These are phyloP conservation scores for Aphidius ervi DNA, from an alignment of 1,140 invertebrate genomes.

Conservation along the genomic window DNA sequence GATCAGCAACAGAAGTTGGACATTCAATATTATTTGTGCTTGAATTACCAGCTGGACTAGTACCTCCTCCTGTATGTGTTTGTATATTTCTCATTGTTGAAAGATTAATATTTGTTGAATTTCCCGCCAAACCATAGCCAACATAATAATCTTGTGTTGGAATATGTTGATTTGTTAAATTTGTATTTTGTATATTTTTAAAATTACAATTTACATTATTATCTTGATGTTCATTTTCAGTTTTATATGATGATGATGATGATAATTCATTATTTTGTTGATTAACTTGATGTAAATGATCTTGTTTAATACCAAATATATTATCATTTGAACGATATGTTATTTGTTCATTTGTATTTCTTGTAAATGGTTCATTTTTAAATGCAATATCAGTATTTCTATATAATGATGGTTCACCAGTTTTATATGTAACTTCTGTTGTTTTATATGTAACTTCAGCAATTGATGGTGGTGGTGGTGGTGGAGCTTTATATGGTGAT, in stretches of 20 bases:
- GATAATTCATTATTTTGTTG: conserved; percentile 32
- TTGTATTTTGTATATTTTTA: conserved; percentile 29
- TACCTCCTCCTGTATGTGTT: conserved; percentile 31
- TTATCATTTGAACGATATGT: conserved; percentile 32
- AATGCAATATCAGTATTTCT: conserved; percentile 44
- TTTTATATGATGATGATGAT: conserved; percentile 36
- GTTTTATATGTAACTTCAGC: conserved; percentile 52
- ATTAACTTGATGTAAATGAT: conserved; percentile 27
- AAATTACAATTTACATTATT: conserved; percentile 32
- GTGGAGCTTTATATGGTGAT: conserved; percentile 32
- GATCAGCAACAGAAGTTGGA: conserved; percentile 40
- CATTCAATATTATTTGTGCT: conserved; percentile 37
- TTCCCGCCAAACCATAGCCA: conserved; percentile 38
- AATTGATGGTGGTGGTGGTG: conserved; percentile 29
- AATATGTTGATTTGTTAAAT: conserved; percentile 20
- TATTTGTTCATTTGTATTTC: conserved; percentile 26
- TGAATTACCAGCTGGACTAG: conserved; percentile 34
- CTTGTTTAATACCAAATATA: conserved; percentile 35
- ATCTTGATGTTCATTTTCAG: conserved; percentile 39
- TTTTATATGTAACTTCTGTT: conserved; percentile 51
- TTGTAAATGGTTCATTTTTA: conserved; percentile 44
- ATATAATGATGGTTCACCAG: conserved; percentile 42
- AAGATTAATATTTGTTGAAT: conserved; percentile 26
- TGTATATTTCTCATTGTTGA: conserved; percentile 35
- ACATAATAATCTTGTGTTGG: conserved; percentile 45